These are phyloP conservation scores for Trichacis sp. DNA, from an alignment of 2,888 invertebrate species.

Conservation along the genomic window DNA sequence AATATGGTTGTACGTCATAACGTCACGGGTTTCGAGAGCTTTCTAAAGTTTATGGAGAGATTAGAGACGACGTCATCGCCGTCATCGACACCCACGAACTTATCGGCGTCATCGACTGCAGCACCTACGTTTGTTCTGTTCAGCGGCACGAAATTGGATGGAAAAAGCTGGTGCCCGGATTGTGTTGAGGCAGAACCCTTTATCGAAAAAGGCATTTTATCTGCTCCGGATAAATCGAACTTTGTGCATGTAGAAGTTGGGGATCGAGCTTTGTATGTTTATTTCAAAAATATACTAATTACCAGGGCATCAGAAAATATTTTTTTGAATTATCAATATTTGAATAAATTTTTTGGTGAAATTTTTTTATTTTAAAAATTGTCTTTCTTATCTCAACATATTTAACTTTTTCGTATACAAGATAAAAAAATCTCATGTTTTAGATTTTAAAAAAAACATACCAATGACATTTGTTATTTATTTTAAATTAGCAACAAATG, in stretches of 20 bases:
- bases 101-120: too few relatives aligned
- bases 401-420: too few relatives aligned
- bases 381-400: too few relatives aligned
- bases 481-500: too few relatives aligned
- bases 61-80: constrained; percentile 68
- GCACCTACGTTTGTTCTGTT: constrained; percentile 74
- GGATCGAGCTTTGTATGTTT: constrained; percentile 79
- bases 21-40: constrained; percentile 76
- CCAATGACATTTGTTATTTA: constrained; percentile 4
- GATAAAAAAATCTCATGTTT: neutral
- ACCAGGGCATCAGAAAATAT: too few relatives aligned
- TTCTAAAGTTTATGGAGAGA: constrained; percentile 72
- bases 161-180: constrained; percentile 90
- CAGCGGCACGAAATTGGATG: constrained; percentile 76
- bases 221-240: constrained; percentile 74
- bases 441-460: neutral
- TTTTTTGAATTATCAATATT: too few relatives aligned
- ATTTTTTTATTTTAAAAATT: too few relatives aligned
- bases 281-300: too few relatives aligned
- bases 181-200: constrained; percentile 86
- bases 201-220: constrained; percentile 76
- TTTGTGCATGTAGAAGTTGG: constrained; percentile 86
- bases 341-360: too few relatives aligned
- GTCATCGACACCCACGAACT: too few relatives aligned
- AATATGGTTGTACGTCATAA: constrained; percentile 70